Base-by-base conservation (phyloP, 2,113 vertebrate species). In the Peromyscus maniculatus region DNA sequence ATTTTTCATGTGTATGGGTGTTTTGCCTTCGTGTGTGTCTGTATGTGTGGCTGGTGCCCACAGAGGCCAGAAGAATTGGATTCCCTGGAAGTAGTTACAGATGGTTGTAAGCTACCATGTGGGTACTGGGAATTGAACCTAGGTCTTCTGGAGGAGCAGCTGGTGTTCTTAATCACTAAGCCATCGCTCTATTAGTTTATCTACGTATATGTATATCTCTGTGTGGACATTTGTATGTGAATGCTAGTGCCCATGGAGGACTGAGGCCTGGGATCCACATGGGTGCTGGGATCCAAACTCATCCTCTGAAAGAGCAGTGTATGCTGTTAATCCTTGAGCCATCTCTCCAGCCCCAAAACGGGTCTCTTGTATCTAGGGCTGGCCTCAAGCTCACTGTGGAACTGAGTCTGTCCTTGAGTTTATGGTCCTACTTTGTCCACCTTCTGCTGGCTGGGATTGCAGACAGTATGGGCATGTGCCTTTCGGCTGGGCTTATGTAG, bases 401-500 rank as follows among this genome's bases (percentile, higher is more conserved):
- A 5, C 59, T 59, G 52, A 57, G 22, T 46, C 3, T 59, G 52
- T 36, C 57, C 31, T 67, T 87, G 86, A 52, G 52, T 90, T 94
- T 91, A 88, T 94, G n/a, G 87, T 87, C 24, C 75, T 24, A 6
- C 22, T 43, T 59, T 64, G 43, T 52, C 46, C 7, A 43, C 16
- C 39, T 66, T 64, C 59, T 64, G 7, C 12, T 39, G 21, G 59
- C 39, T 66, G 46, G 82, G 82, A 94, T 96, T 93, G 93, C 82
- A 71, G 74, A 3, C 46, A 49, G 16, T 57, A 74, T 95, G 69
- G 17, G 82, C 72, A 49, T 84, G 72, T 46, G 89, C 36, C 46
- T 84, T 36, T 75, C 57, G 87, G 13, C 69, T 66, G 55, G 79
- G 52, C 31, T 66, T 66, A 43, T 66, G n/a, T 66, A 15, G 59